Evolutionary conservation across 2,888 invertebrate species (phyloP), one percentile per base, ranked within the genome.

Genomic region (Idaea straminata): DNA sequence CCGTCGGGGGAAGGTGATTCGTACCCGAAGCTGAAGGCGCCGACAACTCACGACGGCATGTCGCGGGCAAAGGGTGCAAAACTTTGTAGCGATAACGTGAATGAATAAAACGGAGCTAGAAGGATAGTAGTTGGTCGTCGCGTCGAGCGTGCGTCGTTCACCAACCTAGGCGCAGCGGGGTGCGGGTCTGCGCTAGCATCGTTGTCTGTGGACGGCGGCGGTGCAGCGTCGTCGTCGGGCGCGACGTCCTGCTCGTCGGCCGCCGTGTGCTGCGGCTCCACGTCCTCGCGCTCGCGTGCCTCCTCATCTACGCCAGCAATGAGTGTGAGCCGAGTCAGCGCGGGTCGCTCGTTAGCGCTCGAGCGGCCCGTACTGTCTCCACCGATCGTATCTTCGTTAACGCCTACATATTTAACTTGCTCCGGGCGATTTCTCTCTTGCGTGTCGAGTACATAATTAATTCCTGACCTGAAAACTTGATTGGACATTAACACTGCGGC

Each of bases 391-490:
- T 77, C 74, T 73, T 70, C 64, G 65, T 59, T 68, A 67, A 35
- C 36, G 57, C 61, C 13, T 15, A 64, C 64, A 61, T 66, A 67
- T 66, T 72, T 69, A 65, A 72, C 67, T 71, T 69, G 6, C 70
- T 82, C 82, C 82, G 80, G 72, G 68, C 67, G 60, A 69, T 80
- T 76, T 80, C 82, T 73, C 73, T 78, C 82, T 85, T 83, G 79
- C 69, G 76, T 77, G 82, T 75, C 74, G 83, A 74, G 77, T 75
- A 80, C 75, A 81, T 71, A 79, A 77, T 79, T 25, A 79, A 78
- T 78, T 86, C 83, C 86, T 87, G 84, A 92, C 92, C 92, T 92
- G 92, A 92, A 92, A 92, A 92, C 92, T 92, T 85, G 92, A 92
- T 91, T 89, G 83, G 83, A 89, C 83, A 92, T 92, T 92, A 92